Conservation (phyloP, 2,113 vertebrate species). For the Arenaria interpres region DNA sequence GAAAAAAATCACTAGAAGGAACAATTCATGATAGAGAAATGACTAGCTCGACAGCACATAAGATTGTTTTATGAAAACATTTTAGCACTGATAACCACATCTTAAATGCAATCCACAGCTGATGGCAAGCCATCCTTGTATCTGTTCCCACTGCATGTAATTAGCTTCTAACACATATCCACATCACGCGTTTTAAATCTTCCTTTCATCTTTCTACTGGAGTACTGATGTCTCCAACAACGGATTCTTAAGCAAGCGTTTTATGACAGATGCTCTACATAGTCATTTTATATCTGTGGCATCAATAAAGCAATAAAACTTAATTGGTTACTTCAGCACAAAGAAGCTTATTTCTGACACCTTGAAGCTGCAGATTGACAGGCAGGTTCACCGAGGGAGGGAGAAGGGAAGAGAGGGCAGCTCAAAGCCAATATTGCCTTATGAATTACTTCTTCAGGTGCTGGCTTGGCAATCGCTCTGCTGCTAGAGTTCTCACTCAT, state of each 20-base stretch:
- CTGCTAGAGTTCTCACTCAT: not conserved
- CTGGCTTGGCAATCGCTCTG: not conserved
- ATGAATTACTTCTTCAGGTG: not conserved
- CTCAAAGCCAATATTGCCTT: not conserved
- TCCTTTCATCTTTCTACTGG: conserved; percentile 64
- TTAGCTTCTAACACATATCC: conserved; percentile 64
- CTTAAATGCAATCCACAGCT: conserved; percentile 45
- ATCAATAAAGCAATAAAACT: conserved; percentile 68
- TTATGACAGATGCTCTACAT: conserved; percentile 69
- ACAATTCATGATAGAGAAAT: conserved; percentile 67
- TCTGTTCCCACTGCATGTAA: conserved; percentile 51
- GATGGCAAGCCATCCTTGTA: conserved; percentile 40
- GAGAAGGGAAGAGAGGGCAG: not conserved
- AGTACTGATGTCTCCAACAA: conserved; percentile 50
- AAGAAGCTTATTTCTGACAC: conserved; percentile 19
- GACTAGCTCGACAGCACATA: conserved; percentile 65
- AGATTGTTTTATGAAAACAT: conserved; percentile 73
- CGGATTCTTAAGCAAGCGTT: conserved; percentile 58
- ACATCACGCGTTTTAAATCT: conserved; percentile 63
- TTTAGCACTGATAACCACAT: conserved; percentile 67
- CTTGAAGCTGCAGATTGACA: not conserved
- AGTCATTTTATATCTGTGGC: conserved; percentile 52
- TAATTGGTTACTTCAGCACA: conserved; percentile 58
- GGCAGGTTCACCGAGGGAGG: not conserved
- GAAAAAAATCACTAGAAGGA: conserved; percentile 11